These are phyloP conservation scores for Cantharis lateralis DNA, from an alignment of 2,888 invertebrate species.

Conservation along the genomic window DNA sequence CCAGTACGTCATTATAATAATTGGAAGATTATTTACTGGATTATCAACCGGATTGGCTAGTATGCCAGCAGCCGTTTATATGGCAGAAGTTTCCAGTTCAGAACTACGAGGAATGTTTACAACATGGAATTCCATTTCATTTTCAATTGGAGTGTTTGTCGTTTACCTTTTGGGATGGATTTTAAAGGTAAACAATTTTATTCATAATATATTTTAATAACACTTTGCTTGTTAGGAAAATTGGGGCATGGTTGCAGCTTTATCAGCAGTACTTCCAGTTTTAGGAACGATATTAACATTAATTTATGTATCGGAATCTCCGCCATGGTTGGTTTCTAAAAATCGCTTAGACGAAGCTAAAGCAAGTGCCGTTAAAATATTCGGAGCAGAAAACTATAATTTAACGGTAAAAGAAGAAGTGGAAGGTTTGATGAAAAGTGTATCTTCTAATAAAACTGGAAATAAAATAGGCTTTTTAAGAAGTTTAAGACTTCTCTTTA, in stretches of 20 bases:
- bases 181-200: slow-evolving; percentile 53
- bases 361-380: slow-evolving; percentile 52
- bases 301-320: slow-evolving; percentile 61
- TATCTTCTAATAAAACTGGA: slow-evolving; percentile 33
- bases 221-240: slow-evolving; percentile 50
- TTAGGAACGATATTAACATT: slow-evolving; percentile 52
- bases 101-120: slow-evolving; percentile 58
- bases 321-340: slow-evolving; percentile 59
- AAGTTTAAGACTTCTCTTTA: slow-evolving; percentile 46
- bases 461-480: slow-evolving; percentile 26
- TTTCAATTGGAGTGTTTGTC: slow-evolving; percentile 59
- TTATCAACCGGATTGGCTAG: slow-evolving; percentile 60
- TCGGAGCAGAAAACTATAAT: slow-evolving; percentile 46
- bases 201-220: background rate
- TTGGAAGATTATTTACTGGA: slow-evolving; percentile 58
- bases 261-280: slow-evolving; percentile 56
- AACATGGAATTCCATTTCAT: slow-evolving; percentile 61
- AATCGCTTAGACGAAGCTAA: slow-evolving; percentile 58
- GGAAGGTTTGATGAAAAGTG: slow-evolving; percentile 40
- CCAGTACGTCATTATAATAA: slow-evolving; percentile 52
- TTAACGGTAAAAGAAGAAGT: slow-evolving; percentile 44
- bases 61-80: slow-evolving; percentile 61
- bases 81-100: slow-evolving; percentile 59
- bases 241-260: slow-evolving; percentile 55
- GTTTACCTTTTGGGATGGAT: slow-evolving; percentile 60